Base-by-base conservation (phyloP, 2,797 vertebrate species). In the Octomys mimax region DNA sequence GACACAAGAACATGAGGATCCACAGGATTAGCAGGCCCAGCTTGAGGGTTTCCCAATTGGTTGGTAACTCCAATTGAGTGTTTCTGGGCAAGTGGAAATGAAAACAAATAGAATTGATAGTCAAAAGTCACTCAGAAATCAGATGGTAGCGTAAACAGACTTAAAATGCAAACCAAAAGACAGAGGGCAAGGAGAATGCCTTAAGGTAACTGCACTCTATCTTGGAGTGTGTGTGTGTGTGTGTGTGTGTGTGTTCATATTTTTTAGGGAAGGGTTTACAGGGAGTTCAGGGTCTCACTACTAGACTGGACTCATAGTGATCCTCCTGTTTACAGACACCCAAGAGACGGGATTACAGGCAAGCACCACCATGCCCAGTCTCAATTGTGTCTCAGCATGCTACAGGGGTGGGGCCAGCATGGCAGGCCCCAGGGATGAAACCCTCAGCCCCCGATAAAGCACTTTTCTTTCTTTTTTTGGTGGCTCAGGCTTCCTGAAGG, bases 121-220 rank as follows among this genome's bases (percentile, higher is more conserved):
- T 62, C n/a, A 59, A 68, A 97, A 94, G 46, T 79, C 89, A 73
- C 73, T 31, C n/a, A 81, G 66, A 96, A 64, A 22, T 79, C 54
- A 95, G 24, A 54, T 75, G 24, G 42, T 86, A 61, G 31, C 46
- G 78, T 92, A 42, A 31, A 33, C 52, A 61, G 70, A 79, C 59
- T 87, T 71, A 39, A 83, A 79, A 66, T n/a, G n/a, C 22, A 84
- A 87, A 6, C 19, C 33, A 46, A 61, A 26, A 31, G 22, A 70
- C 24, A 77, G n/a, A 91, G 4, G n/a, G 49, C 22, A 77, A 61
- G 14, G 62, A 78, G 57, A 91, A 59, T 33, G 81, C 71, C 46
- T 87, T 93, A 79, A 66, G 31, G 81, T 94, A 71, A 80, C 26
- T 86, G 88, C 22, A 75, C 21, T 87, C 54, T 73, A 28, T 83